A percentile compares a stretch with the other conserved stretches of the same genome.
Conservation (phyloP, 2,797 vertebrate genomes). For the Cynodonichthys magdalenae region DNA sequence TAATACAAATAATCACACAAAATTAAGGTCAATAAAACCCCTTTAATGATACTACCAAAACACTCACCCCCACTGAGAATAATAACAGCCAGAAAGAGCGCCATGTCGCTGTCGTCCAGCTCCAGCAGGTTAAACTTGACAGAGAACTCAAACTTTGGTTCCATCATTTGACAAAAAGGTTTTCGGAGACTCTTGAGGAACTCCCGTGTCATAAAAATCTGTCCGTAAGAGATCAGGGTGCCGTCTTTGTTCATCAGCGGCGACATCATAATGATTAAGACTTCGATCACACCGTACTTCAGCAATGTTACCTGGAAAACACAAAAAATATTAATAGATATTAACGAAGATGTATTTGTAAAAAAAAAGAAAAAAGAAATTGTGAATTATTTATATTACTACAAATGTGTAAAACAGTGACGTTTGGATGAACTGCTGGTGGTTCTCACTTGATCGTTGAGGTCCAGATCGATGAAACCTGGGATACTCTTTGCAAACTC, state of each 20-base stretch:
- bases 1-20: not conserved
- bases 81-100: slow-evolving; percentile 97
- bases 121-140: slow-evolving; percentile 98
- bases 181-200: slow-evolving; percentile 97
- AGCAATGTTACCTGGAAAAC: slow-evolving; percentile 89
- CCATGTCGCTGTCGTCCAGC: slow-evolving; percentile 97
- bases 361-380: no score
- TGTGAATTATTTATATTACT: no score
- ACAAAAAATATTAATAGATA: not conserved
- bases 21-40: not conserved
- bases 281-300: slow-evolving; percentile 97
- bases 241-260: slow-evolving; percentile 99
- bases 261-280: slow-evolving; percentile 95
- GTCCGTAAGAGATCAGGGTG: slow-evolving; percentile 93
- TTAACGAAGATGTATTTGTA: no score
- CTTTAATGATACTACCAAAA: not conserved
- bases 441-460: slow-evolving; percentile 90
- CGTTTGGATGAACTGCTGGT: not conserved
- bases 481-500: slow-evolving; percentile 98
- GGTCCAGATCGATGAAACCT: slow-evolving; percentile 92
- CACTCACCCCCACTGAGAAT: slow-evolving; percentile 97
- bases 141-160: slow-evolving; percentile 98
- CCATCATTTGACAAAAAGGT: slow-evolving; percentile 97
- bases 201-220: slow-evolving; percentile 98
- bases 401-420: not conserved